Evolutionary conservation across 2,113 vertebrate genomes (phyloP), one percentile per base, ranked within the genome.

Genomic region (Laterallus jamaicensis): DNA sequence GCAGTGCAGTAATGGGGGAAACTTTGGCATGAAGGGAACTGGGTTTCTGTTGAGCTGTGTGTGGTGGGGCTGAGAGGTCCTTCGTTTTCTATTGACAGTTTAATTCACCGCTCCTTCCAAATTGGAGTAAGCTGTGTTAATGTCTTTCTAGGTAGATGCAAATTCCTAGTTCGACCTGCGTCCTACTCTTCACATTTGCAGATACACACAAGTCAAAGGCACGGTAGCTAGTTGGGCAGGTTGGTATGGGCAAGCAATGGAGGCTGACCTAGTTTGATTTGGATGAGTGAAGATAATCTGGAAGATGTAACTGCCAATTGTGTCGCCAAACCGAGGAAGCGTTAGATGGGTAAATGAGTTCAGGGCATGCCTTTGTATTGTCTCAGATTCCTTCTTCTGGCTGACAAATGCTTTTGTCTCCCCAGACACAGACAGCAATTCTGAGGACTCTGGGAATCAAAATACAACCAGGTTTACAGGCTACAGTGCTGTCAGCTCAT

Each of bases 401-500:
- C 52, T 76, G 71, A 74, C 64, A 44, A 70, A 31, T 83, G 4
- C 42, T 29, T 88, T 87, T 95, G 73, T 96, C 83, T 92, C 35
- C 60, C 29, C 68, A 99, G 99, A 99, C 63, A 98, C 99, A 35
- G 98, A 99, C 97, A 99, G 98, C 97, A 99, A 99, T 96, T 99
- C 99, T 47, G 99, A 99, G 71, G 98, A 99, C 94, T 98, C 98
- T 67, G 97, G 98, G 55, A 98, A 98, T 82, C 98, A 98, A 82
- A 95, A 96, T 12, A 66, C 96, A 32, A 74, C 95, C 70, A 96
- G 98, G 75, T 98, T 98, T 97, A 62, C 97, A 35, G 95, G 96
- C 69, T 98, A 97, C 66, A 94, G 92, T 87, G 77, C 98, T 92
- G 95, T 97, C 88, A 89, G 86, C 86, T 97, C 97, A 86, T 96